Percentiles rank a stretch among this genome's conserved stretches.
Evolutionary conservation across 2,888 invertebrate species (phyloP).

Genomic region (Polyommatus iphigenia): DNA sequence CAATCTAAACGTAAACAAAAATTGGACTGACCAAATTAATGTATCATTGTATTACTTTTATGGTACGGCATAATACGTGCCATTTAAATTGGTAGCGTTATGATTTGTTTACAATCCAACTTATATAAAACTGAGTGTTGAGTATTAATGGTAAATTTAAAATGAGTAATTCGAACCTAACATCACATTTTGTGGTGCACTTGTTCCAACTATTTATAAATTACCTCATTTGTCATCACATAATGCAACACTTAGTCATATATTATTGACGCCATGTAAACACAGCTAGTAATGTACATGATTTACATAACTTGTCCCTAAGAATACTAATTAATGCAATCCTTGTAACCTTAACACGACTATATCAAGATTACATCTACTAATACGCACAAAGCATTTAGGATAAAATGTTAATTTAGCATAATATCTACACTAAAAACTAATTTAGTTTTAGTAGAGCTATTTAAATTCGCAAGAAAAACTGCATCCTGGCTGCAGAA

Average conservation of each 20-base stretch:
- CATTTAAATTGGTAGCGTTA: background rate
- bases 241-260: conserved; percentile 1
- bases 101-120: background rate
- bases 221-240: background rate
- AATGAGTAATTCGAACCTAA: background rate
- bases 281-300: background rate
- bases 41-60: background rate
- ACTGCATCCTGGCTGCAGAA: background rate
- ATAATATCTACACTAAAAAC: background rate
- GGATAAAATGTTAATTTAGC: background rate
- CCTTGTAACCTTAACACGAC: conserved; percentile 22
- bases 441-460: background rate
- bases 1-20: too few species aligned
- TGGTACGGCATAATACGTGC: background rate
- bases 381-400: background rate
- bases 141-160: background rate
- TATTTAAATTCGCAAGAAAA: background rate
- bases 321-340: conserved; percentile 25
- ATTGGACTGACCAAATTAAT: background rate
- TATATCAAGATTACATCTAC: background rate
- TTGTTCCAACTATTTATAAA: background rate
- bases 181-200: background rate
- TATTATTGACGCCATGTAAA: conserved; percentile 3
- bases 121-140: background rate
- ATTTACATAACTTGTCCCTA: conserved; percentile 24